Conservation (phyloP, 2,113 vertebrate genomes). For the Ictalurus punctatus region DNA sequence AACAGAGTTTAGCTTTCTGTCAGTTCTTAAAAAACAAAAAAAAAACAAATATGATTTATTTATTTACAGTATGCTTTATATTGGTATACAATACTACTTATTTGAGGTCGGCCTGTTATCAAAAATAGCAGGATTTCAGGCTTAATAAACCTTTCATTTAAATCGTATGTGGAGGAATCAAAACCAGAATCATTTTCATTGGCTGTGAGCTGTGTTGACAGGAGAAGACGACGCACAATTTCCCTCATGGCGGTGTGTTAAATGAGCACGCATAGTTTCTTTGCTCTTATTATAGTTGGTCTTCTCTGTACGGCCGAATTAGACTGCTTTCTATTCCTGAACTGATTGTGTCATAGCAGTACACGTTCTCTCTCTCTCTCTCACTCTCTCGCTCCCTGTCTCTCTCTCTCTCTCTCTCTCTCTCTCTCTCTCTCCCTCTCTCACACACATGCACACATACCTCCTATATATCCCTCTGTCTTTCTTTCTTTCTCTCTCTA, state of each 20-base stretch:
- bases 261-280: background rate
- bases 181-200: background rate
- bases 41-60: background rate
- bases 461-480: background rate
- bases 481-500: background rate
- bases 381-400: background rate
- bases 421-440: background rate
- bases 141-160: background rate
- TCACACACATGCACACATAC: background rate
- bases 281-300: background rate
- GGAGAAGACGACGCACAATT: background rate
- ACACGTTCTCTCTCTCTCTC: background rate
- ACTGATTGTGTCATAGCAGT: slow-evolving; percentile 59
- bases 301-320: slow-evolving; percentile 45
- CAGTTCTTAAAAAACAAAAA: slow-evolving; percentile 11
- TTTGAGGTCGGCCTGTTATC: background rate
- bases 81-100: background rate
- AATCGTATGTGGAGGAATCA: background rate
- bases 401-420: background rate
- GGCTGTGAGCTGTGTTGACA: background rate
- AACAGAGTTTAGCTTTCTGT: slow-evolving; percentile 14
- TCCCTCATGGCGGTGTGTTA: background rate
- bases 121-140: background rate
- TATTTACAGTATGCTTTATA: background rate
- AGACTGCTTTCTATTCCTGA: slow-evolving; percentile 70